Percentiles rank a stretch among this genome's conserved stretches.
These are phyloP conservation scores for Anolis sagrei DNA, from an alignment of 2,113 vertebrate genomes.

Conservation along the genomic window DNA sequence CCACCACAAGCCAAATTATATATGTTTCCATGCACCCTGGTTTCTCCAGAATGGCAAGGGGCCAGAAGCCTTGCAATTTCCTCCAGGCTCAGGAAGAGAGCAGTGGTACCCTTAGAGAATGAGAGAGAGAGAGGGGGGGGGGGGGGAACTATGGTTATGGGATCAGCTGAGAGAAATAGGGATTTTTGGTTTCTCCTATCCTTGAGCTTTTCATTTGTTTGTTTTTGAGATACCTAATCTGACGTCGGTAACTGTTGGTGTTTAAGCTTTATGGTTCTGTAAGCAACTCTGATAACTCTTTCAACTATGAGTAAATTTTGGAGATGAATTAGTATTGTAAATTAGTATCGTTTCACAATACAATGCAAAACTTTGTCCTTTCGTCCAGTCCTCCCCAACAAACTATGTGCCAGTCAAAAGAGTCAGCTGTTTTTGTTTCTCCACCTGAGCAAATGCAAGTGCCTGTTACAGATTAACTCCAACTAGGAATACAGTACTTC, in stretches of 20 bases:
- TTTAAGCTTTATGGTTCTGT: too few relatives aligned
- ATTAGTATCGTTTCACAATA: background rate
- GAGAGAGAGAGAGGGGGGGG: background rate
- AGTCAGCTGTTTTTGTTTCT: too few relatives aligned
- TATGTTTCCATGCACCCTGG: too few relatives aligned
- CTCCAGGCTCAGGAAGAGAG: too few relatives aligned
- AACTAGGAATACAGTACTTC: constrained; percentile 55
- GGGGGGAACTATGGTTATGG: background rate
- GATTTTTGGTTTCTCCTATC: too few relatives aligned
- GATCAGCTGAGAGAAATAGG: too few relatives aligned
- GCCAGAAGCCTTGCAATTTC: background rate
- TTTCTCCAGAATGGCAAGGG: background rate
- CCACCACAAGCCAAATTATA: background rate
- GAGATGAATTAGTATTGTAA: too few relatives aligned
- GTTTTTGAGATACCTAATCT: too few relatives aligned
- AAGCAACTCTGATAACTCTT: too few relatives aligned
- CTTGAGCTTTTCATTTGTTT: too few relatives aligned
- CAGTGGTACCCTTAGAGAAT: background rate
- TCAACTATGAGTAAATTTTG: too few relatives aligned
- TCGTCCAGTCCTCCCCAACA: background rate
- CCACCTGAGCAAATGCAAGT: background rate
- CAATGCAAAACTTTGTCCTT: background rate
- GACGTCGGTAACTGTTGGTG: too few relatives aligned
- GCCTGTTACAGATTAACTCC: constrained; percentile 20
- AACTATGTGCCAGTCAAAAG: background rate